Evolutionary conservation across 2,888 invertebrate genomes (phyloP).

Genomic region (Agrilus mali): DNA sequence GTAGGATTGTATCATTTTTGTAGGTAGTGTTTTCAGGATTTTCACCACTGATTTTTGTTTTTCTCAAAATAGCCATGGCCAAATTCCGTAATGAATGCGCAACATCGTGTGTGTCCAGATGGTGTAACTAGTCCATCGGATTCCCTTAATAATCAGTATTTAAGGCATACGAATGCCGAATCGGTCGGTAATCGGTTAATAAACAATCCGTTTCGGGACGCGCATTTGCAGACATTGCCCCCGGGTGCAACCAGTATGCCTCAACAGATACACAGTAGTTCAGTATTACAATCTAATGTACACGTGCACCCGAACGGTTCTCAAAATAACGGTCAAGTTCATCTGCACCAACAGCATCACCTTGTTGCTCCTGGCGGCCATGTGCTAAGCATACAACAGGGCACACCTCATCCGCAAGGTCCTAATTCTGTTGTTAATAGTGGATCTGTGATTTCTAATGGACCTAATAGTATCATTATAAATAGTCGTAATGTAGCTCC

Average conservation of each 20-base stretch:
- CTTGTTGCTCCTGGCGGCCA: conserved; percentile 46
- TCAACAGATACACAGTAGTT: conserved; percentile 17
- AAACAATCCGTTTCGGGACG: too few relatives aligned
- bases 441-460: conserved; percentile 10
- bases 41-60: too few relatives aligned
- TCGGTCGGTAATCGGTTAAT: too few relatives aligned
- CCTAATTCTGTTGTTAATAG: conserved; percentile 12
- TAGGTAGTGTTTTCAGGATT: too few relatives aligned
- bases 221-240: conserved; percentile 2
- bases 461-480: conserved; percentile 18
- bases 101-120: too few relatives aligned
- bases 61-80: too few relatives aligned
- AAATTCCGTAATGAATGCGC: too few relatives aligned
- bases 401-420: conserved; percentile 19
- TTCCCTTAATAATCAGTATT: too few relatives aligned
- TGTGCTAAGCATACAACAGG: conserved; percentile 42
- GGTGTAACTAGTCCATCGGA: too few relatives aligned
- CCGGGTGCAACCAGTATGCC: neutral
- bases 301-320: conserved; percentile 9
- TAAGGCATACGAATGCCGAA: too few relatives aligned
- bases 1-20: too few relatives aligned
- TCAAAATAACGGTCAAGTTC: conserved; percentile 10
- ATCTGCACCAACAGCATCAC: conserved; percentile 25
- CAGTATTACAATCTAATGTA: conserved; percentile 5
- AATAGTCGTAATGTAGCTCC: conserved; percentile 20